Evolutionary conservation across 2,888 invertebrate species (phyloP).

Genomic region (Drosophila cracens): DNA sequence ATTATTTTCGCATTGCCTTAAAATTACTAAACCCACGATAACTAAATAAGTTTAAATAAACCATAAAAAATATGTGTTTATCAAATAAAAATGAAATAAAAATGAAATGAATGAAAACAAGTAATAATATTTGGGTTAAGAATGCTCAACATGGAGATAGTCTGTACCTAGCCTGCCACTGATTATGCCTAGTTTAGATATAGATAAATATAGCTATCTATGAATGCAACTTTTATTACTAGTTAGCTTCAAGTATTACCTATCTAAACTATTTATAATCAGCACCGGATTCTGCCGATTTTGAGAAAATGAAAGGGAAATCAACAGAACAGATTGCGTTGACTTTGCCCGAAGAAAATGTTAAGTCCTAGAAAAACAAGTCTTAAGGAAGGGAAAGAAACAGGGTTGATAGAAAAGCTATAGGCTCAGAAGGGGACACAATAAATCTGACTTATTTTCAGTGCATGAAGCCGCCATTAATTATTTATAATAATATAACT

Average conservation of each 20-base stretch:
- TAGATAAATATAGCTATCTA: background rate
- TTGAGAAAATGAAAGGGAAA: background rate
- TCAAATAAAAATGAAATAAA: background rate
- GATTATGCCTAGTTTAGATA: background rate
- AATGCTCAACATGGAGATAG: background rate
- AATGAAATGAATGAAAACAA: background rate
- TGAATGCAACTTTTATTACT: background rate
- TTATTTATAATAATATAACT: too few species aligned
- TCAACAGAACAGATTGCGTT: background rate
- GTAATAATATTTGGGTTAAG: background rate
- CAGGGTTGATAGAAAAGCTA: background rate
- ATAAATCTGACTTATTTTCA: background rate
- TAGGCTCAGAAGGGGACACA: accelerated
- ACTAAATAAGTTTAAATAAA: background rate
- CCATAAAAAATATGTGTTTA: background rate
- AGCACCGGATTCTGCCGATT: accelerated
- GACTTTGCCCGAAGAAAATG: background rate
- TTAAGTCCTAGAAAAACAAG: background rate
- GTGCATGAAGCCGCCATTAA: background rate
- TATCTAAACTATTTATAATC: background rate
- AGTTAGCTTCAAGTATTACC: background rate
- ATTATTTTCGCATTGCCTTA: slow-evolving; percentile 1
- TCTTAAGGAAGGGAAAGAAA: background rate
- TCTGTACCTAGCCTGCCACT: background rate
- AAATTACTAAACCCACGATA: background rate